Base-by-base conservation (phyloP, 2,797 vertebrate genomes). In the Pachyuromys duprasi region DNA sequence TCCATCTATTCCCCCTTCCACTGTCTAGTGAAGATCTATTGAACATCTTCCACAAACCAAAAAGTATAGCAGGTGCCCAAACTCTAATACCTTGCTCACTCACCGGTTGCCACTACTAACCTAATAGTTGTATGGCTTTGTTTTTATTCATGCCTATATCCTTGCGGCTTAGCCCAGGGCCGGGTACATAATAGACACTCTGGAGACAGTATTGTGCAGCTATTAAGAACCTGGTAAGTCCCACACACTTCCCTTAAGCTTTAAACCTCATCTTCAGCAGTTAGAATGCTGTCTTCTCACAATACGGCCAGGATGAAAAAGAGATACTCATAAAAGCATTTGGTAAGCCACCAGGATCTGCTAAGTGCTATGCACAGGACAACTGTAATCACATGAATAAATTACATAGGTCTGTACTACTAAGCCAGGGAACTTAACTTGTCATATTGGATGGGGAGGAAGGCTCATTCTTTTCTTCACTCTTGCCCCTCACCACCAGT, bases 161-260 rank as follows among this genome's bases (percentile, higher is more conserved):
- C 79, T 96, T 62, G 57, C 39, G 80, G 39, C 80, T 96, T 84
- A 94, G 60, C 75, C 60, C 28, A 76, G 79, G 81, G 72, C 78
- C 75, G 67, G 3, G 33, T 76, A 72, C 31, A 15, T 90, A 86
- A 93, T 26, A 86, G 72, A 70, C 11, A 89, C 81, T 89, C 90
- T 94, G 45, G 84, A 92, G 91, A 96, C 24, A 22, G 22, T 42
- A 45, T 13, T 24, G 17, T 67, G 18, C 12, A 3, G 33, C 69
- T 57, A 86, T n/a, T 93, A 82, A 88, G 65, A 89, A 24, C 63
- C 45, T 26, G 28, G 36, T 42, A 93, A 74, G 36, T 90, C 55
- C 24, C 75, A 24, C 20, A 45, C 39, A 92, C n/a, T 39, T 79
- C 72, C 22, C 62, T 92, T 76, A 83, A 80, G 18, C 3, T 22